A percentile compares a stretch with the other conserved stretches of the same genome.
phyloP scores from a whole-genome alignment of 2,113 vertebrate species.

The Euleptes europaea region DNA sequence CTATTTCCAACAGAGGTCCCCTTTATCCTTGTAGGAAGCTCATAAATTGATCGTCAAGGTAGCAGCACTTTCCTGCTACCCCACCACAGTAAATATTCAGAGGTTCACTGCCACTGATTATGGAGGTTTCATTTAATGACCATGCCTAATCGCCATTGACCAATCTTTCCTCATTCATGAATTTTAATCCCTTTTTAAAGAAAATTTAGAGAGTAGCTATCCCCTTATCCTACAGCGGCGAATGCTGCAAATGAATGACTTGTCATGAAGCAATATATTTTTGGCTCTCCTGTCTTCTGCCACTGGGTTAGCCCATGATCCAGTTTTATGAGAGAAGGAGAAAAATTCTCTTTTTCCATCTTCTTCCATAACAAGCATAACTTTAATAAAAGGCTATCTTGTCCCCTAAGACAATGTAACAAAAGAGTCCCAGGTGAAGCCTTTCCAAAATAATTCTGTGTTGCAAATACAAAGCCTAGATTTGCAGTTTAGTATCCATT shows the following conservation, averaged over 20 bases:
- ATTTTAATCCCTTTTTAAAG: no score
- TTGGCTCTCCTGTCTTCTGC: no score
- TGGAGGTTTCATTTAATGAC: no score
- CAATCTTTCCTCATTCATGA: no score
- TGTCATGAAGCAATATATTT: no score
- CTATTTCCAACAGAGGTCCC: not conserved
- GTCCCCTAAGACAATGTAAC: not conserved
- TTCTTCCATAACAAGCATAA: not conserved
- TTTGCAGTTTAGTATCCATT: not conserved
- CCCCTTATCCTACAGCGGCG: not conserved
- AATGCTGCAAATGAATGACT: not conserved
- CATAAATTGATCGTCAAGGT: not conserved
- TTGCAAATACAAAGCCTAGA: not conserved
- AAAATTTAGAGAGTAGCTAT: not conserved
- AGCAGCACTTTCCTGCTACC: not conserved
- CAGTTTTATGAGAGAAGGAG: not conserved
- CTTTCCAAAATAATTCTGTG: not conserved
- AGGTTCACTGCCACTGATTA: not conserved
- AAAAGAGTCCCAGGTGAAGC: not conserved
- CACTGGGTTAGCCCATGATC: not conserved
- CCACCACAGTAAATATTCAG: not conserved
- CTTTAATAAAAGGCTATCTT: not conserved
- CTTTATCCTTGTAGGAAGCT: not conserved
- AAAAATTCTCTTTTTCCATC: not conserved
- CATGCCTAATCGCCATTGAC: no score